phyloP scores from a whole-genome alignment of 2,113 vertebrate species.

The Butastur rufipennis region DNA sequence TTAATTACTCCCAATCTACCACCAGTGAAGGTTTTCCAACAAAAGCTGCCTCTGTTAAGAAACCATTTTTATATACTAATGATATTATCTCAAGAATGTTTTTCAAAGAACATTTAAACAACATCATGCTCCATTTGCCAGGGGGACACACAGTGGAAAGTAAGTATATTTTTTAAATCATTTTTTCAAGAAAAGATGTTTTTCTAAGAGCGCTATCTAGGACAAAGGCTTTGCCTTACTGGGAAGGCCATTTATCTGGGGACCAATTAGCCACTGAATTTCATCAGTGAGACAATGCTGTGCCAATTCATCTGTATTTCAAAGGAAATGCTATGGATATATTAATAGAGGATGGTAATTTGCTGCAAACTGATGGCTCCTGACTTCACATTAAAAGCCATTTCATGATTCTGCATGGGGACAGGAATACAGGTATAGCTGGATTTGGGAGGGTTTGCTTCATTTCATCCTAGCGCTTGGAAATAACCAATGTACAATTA shows the following conservation, averaged over 20 bases:
- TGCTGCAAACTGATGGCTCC: not conserved
- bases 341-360: not conserved
- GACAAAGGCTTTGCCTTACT: not conserved
- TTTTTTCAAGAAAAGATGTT: not conserved
- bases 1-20: constrained; percentile 13
- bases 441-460: not conserved
- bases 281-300: not conserved
- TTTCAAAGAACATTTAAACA: not conserved
- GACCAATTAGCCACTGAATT: not conserved
- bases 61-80: not conserved
- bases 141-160: not conserved
- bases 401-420: not conserved
- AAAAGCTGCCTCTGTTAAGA: not conserved
- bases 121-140: not conserved
- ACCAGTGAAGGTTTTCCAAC: not conserved
- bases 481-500: not conserved
- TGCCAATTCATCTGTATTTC: not conserved
- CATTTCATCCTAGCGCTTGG: not conserved
- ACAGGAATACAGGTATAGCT: accelerated
- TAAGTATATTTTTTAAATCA: not conserved
- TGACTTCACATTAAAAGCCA: not conserved
- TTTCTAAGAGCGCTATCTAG: not conserved
- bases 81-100: not conserved
- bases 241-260: not conserved
- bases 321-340: not conserved